Conservation (phyloP, 2,797 vertebrate species). For the Pampus argenteus region DNA sequence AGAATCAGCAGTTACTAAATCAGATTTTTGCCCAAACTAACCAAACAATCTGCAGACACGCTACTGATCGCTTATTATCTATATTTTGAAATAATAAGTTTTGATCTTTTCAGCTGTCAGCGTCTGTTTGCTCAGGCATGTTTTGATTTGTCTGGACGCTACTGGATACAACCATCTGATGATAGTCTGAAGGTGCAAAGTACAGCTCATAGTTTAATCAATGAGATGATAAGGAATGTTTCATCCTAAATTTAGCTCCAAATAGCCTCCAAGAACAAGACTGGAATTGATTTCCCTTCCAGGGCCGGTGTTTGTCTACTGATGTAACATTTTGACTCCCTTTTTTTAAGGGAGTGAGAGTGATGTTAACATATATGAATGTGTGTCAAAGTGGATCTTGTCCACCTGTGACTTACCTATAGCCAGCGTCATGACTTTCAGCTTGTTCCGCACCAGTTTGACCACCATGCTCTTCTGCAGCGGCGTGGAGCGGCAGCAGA, state of each 20-base stretch:
- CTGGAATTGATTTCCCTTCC: neutral
- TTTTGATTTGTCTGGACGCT: slow-evolving; percentile 28
- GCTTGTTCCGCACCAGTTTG: slow-evolving; percentile 95
- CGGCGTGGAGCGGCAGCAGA: slow-evolving; percentile 96
- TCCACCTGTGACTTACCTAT: slow-evolving; percentile 86
- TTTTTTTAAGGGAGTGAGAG: too few species aligned
- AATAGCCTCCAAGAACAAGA: neutral
- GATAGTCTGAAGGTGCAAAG: slow-evolving; percentile 8
- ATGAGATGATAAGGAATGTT: slow-evolving; percentile 3
- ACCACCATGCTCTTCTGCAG: slow-evolving; percentile 99
- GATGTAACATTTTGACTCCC: too few species aligned
- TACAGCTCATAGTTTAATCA: neutral
- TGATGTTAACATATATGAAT: too few species aligned
- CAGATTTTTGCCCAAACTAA: too few species aligned
- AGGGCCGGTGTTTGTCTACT: neutral
- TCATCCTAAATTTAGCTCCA: neutral
- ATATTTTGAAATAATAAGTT: neutral
- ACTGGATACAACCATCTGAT: slow-evolving; percentile 1
- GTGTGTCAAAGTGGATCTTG: neutral
- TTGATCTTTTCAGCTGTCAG: neutral
- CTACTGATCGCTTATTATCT: neutral
- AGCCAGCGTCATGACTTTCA: slow-evolving; percentile 98
- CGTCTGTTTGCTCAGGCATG: slow-evolving; percentile 7
- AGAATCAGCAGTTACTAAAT: neutral
- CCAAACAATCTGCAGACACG: too few species aligned